Base-by-base conservation (phyloP, 2,113 vertebrate species). In the Esox niger region DNA sequence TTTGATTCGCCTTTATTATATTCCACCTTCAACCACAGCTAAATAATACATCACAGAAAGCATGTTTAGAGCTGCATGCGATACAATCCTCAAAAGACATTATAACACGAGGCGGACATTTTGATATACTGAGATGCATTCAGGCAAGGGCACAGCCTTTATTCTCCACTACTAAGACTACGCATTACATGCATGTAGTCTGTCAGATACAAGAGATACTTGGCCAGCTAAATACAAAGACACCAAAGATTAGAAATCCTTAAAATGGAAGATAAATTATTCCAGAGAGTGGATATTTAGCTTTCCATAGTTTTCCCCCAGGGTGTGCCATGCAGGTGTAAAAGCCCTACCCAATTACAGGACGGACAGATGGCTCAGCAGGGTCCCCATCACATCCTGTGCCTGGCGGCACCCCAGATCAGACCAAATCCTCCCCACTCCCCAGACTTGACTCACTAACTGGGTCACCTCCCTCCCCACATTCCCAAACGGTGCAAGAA, bases 281-380 rank as follows among this genome's bases (percentile, higher is more conserved):
- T 30, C 27, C 0, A 27, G 29, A n/a, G 17, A 20, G 17, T 2
- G 1, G 29, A 31, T 2, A 56, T 6, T 25, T 31, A 52, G 49
- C 33, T 62, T 66, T 43, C 63, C 31, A 64, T 68, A 25, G 29
- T 31, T 66, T 47, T 55, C 69, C 68, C 69, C 61, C 52, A 74
- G 71, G 80, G 79, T 79, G 76, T 75, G 72, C 68, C 69, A 75
- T 74, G 79, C 84, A 88, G 79, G 86, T 88, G 87, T 90, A 86
- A 89, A 88, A 87, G 76, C 84, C 80, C 86, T 87, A 86, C 82
- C 90, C 87, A 91, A 91, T 92, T 92, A 89, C 82, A 81, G 79
- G 58, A 69, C 78, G 31, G 66, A 79, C 88, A 92, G 90, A 90
- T 91, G 88, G 90, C 79, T 79, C 87, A 87, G 88, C 82, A 74